phyloP scores from a whole-genome alignment of 1,140 invertebrate species.

The Heliconius congener region DNA sequence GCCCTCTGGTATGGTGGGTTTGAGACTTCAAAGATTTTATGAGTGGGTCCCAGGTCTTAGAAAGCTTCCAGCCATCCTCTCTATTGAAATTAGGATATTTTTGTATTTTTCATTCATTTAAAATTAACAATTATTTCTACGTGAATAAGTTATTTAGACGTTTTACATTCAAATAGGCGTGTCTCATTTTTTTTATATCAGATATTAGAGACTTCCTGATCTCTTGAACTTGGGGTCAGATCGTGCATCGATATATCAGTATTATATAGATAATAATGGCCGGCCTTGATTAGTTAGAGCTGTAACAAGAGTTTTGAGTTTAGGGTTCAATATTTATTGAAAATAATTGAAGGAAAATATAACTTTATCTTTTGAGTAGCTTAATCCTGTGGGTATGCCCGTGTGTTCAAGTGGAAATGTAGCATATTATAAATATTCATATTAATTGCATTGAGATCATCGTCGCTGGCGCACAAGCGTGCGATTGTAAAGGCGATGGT shows the following conservation, averaged over 20 bases:
- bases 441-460: too few species aligned
- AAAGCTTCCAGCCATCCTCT: too few species aligned
- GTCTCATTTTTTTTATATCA: conserved; percentile 7
- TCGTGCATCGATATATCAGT: conserved; percentile 46
- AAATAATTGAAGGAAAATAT: background rate
- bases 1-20: too few species aligned
- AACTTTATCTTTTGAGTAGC: background rate
- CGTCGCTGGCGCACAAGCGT: too few species aligned
- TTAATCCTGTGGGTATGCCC: too few species aligned
- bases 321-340: background rate
- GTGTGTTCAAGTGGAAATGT: too few species aligned
- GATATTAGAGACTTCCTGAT: conserved; percentile 34
- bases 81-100: too few species aligned
- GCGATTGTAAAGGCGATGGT: too few species aligned
- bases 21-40: too few species aligned
- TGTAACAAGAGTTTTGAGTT: background rate
- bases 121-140: background rate
- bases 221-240: conserved; percentile 51
- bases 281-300: conserved; percentile 45
- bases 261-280: conserved; percentile 49
- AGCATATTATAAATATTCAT: too few species aligned
- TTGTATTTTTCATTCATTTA: too few species aligned
- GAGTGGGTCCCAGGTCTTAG: too few species aligned
- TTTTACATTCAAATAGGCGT: background rate
- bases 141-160: conserved; percentile 12